Conservation (phyloP, 1,140 invertebrate genomes). For the Papilio aristodemus region DNA sequence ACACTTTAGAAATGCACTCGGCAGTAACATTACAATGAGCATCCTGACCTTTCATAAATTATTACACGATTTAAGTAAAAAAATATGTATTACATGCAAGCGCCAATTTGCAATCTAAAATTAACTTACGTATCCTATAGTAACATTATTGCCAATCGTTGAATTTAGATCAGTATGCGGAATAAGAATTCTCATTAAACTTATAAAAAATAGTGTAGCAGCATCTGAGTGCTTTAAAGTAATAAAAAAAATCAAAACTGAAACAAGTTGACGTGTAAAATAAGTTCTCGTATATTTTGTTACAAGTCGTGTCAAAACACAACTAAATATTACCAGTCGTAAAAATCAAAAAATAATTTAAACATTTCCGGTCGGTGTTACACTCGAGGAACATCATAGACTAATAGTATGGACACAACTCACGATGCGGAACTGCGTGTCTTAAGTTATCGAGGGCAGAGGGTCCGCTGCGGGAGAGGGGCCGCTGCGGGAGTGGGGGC, state of each 20-base stretch:
- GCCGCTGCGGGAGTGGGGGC: slow-evolving; percentile 44
- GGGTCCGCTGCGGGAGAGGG: slow-evolving; percentile 43
- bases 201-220: slow-evolving; percentile 20
- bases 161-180: neutral
- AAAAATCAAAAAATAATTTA: slow-evolving; percentile 46
- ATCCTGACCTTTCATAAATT: slow-evolving; percentile 60
- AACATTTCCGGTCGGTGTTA: slow-evolving; percentile 53
- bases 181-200: neutral
- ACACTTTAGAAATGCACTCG: slow-evolving; percentile 51
- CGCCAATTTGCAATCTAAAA: slow-evolving; percentile 18
- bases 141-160: slow-evolving; percentile 12
- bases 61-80: slow-evolving; percentile 35
- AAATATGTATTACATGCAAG: neutral
- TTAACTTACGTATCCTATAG: slow-evolving; percentile 17
- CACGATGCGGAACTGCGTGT: slow-evolving; percentile 49
- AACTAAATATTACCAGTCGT: slow-evolving; percentile 30
- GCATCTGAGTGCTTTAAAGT: slow-evolving; percentile 26
- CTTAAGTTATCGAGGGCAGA: slow-evolving; percentile 36
- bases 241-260: slow-evolving; percentile 39
- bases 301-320: slow-evolving; percentile 33
- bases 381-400: slow-evolving; percentile 53
- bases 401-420: slow-evolving; percentile 48
- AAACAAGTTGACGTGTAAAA: slow-evolving; percentile 52
- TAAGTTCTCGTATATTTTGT: slow-evolving; percentile 31
- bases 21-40: slow-evolving; percentile 75